Conservation (phyloP, 2,888 invertebrate species). For the Elegia similella region DNA sequence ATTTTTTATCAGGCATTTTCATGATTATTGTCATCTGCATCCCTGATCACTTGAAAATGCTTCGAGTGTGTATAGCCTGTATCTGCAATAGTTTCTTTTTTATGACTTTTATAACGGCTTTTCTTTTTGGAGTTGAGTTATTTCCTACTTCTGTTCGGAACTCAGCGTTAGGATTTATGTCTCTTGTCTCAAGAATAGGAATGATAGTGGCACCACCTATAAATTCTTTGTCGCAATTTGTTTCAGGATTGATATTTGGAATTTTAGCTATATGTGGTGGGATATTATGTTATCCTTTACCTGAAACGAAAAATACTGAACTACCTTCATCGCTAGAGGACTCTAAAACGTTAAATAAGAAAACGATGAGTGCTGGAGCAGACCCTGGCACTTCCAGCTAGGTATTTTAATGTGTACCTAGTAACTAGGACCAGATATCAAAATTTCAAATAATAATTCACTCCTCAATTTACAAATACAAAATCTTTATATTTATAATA, state of each 20-base stretch:
- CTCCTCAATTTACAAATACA: no score
- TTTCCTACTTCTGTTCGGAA: constrained; percentile 93
- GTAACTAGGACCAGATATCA: no score
- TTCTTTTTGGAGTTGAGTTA: constrained; percentile 91
- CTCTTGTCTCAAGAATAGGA: constrained; percentile 89
- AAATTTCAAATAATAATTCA: no score
- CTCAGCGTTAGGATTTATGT: constrained; percentile 89
- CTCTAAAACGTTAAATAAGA: constrained; percentile 35
- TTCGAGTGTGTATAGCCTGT: constrained; percentile 83
- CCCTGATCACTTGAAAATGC: constrained; percentile 52
- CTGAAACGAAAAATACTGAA: constrained; percentile 74
- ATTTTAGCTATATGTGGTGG: constrained; percentile 84
- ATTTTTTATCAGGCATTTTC: constrained; percentile 56
- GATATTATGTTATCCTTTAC: constrained; percentile 83
- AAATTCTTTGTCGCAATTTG: constrained; percentile 73
- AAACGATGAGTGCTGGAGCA: constrained; percentile 18
- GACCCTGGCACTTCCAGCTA: not conserved
- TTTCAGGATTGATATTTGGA: constrained; percentile 82
- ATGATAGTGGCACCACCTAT: constrained; percentile 90
- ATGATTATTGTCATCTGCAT: constrained; percentile 51
- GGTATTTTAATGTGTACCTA: not conserved
- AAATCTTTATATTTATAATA: no score
- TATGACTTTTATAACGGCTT: constrained; percentile 89
- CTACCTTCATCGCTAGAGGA: constrained; percentile 59
- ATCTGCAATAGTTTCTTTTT: constrained; percentile 89